Percentiles rank a stretch among this genome's conserved stretches.
Evolutionary conservation across 2,113 vertebrate genomes (phyloP).

Genomic region (Jacana jacana): DNA sequence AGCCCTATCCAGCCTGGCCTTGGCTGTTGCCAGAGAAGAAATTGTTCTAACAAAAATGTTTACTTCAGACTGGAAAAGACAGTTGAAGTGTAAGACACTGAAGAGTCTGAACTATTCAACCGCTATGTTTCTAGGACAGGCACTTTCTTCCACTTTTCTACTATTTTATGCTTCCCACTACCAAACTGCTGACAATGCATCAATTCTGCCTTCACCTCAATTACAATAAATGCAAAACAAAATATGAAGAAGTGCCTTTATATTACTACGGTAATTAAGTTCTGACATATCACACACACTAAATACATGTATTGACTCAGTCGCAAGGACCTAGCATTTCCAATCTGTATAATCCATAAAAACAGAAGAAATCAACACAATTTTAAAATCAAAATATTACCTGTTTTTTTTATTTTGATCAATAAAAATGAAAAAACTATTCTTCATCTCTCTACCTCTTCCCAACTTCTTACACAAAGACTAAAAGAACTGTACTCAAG

Average conservation of each 20-base stretch:
- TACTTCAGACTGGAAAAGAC: background rate
- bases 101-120: background rate
- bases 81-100: background rate
- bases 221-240: background rate
- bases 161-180: background rate
- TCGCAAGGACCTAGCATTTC: background rate
- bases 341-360: background rate
- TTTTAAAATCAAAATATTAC: background rate
- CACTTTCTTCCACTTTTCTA: background rate
- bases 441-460: background rate
- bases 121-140: background rate
- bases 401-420: too few species aligned
- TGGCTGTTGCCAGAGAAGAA: background rate
- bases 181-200: background rate
- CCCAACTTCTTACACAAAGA: background rate
- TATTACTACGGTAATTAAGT: background rate
- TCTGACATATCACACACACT: background rate
- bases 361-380: background rate
- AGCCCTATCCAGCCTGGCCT: background rate
- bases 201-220: background rate
- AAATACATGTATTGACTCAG: background rate
- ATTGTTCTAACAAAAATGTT: background rate
- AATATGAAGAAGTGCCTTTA: background rate
- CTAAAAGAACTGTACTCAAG: background rate
- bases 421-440: background rate